Percentiles rank a stretch among this genome's conserved stretches.
phyloP scores from a whole-genome alignment of 2,797 vertebrate species.

The Gadopsis marmoratus region DNA sequence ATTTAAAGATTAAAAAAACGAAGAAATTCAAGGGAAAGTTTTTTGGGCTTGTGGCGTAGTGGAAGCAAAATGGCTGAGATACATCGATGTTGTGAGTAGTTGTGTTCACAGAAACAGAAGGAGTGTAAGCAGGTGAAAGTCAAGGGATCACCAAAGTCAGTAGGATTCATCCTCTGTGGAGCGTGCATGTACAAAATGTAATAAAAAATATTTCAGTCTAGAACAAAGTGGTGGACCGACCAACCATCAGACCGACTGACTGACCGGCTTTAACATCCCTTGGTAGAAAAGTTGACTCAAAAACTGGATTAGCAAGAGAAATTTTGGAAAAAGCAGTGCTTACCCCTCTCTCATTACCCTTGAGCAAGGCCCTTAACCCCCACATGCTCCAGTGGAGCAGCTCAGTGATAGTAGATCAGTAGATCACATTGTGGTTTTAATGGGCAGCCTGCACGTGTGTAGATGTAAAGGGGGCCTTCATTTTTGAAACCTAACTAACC shows the following conservation, averaged over 20 bases:
- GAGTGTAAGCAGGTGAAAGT: background rate
- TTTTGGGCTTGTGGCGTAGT: background rate
- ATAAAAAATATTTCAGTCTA: background rate
- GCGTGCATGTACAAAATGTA: background rate
- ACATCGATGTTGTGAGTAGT: background rate
- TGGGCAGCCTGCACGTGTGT: too few relatives aligned
- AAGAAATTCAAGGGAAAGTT: background rate
- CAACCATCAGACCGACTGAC: background rate
- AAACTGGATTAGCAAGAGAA: too few relatives aligned
- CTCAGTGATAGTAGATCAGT: too few relatives aligned
- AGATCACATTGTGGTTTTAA: too few relatives aligned
- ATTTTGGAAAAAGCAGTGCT: too few relatives aligned
- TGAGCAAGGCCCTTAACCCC: too few relatives aligned
- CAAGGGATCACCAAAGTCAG: background rate
- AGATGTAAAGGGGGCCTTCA: too few relatives aligned
- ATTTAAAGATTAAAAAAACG: background rate
- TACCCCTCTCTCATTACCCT: too few relatives aligned
- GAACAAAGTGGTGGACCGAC: background rate
- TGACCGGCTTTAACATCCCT: too few relatives aligned
- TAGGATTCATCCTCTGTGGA: background rate
- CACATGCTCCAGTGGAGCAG: too few relatives aligned
- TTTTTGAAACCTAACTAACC: too few relatives aligned
- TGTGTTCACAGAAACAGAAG: conserved; percentile 15
- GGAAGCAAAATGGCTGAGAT: background rate
- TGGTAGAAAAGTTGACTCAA: too few relatives aligned